Conservation (phyloP, 2,888 invertebrate species). For the Epicampocera succincta region DNA sequence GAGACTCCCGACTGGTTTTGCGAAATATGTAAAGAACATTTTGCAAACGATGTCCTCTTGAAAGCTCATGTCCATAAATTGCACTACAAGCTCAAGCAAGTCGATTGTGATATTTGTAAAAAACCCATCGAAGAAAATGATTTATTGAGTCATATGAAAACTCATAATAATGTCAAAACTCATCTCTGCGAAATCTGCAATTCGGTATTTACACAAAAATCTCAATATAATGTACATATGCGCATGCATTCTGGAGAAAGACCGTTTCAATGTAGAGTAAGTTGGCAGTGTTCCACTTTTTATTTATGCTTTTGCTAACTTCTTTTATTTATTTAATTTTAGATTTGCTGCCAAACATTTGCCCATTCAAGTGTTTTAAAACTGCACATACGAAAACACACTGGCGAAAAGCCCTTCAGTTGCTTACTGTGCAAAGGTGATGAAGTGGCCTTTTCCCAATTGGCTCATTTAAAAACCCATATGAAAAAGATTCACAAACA, state of each 20-base stretch:
- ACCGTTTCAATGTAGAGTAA: constrained; percentile 90
- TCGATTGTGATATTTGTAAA: constrained; percentile 90
- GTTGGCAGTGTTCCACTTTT: constrained; percentile 38
- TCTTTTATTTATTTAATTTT: constrained; percentile 20
- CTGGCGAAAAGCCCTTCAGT: constrained; percentile 92
- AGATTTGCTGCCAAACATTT: constrained; percentile 83
- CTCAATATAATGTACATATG: constrained; percentile 91
- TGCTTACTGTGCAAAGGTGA: constrained; percentile 85
- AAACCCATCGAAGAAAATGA: constrained; percentile 91
- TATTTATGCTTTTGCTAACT: neutral
- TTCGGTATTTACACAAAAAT: constrained; percentile 90
- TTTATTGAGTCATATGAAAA: constrained; percentile 89
- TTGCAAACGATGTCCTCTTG: constrained; percentile 88
- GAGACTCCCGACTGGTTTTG: constrained; percentile 90
- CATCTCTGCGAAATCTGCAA: constrained; percentile 91
- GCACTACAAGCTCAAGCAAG: constrained; percentile 88
- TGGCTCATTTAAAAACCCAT: constrained; percentile 93
- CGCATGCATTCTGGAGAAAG: constrained; percentile 92
- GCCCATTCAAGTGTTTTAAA: constrained; percentile 93
- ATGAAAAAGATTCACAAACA: constrained; percentile 92
- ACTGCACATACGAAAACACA: constrained; percentile 91
- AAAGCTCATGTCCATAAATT: constrained; percentile 88
- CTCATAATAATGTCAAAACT: constrained; percentile 88
- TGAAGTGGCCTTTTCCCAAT: constrained; percentile 88
- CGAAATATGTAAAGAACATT: constrained; percentile 90